Evolutionary conservation across 2,113 vertebrate genomes (phyloP), one percentile per base, ranked within the genome.

Genomic region (Prionailurus viverrinus): DNA sequence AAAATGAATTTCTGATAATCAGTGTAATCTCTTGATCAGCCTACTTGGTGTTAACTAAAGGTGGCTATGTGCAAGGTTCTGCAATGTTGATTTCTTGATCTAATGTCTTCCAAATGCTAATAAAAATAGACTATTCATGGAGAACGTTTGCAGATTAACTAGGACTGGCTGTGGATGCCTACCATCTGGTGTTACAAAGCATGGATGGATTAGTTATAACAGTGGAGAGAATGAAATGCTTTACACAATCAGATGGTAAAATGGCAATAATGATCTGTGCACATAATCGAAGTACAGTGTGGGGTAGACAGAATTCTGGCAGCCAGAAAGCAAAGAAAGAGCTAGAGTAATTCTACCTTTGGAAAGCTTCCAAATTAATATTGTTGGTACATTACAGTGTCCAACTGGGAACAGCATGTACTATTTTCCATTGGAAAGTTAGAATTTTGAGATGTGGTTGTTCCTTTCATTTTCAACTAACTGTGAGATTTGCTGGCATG

Each of bases 301-400:
- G 41, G 91, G 69, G 36, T 53, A 98, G 95, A 98, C 82, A 97
- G 86, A 36, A 86, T 94, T 97, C 74, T 98, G 97, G 96, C 55
- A 97, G 36, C 27, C 88, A 97, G 86, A 68, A 19, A 29, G 21
- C 27, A 97, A 86, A 96, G 51, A 97, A 97, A 86, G 93, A 96
- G 39, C 94, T 96, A 65, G 61, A 98, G 41, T 93, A 97, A 97
- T 98, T 98, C 63, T 98, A 71, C 41, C 65, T 63, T 63, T 98
- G 96, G 95, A 97, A 97, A 10, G 19, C 58, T 97, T 97, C 94
- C 97, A 97, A 93, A 97, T 93, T 96, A 98, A 97, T 97, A 98
- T 98, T 96, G 41, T 97, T 97, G 97, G 92, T 68, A 87, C 48
- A 97, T 96, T 98, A 97, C 93, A 96, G 93, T 92, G 79, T 79